phyloP scores from a whole-genome alignment of 2,888 invertebrate species.

The Tetragonula carbonaria region DNA sequence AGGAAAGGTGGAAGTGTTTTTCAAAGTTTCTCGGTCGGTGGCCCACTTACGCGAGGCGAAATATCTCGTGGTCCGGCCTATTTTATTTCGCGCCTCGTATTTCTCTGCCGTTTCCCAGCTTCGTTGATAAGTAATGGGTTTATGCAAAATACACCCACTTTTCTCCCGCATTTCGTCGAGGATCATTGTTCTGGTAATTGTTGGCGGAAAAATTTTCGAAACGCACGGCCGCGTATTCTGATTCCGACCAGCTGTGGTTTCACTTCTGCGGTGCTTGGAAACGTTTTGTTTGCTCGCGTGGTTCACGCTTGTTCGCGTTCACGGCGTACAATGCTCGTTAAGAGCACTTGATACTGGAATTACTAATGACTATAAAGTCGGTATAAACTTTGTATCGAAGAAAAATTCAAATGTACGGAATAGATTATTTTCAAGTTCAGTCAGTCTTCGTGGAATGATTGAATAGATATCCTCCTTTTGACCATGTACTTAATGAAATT shows the following conservation, averaged over 20 bases:
- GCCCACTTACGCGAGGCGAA: conserved; percentile 32
- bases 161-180: neutral
- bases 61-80: conserved; percentile 13
- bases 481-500: too few relatives aligned
- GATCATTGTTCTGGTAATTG: neutral
- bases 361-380: too few relatives aligned
- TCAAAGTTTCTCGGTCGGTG: conserved; percentile 36
- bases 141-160: neutral
- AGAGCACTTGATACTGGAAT: too few relatives aligned
- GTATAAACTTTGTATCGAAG: too few relatives aligned
- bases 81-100: conserved; percentile 16
- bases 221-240: neutral
- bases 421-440: too few relatives aligned
- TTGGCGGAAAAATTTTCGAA: neutral
- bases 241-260: neutral
- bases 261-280: neutral
- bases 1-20: neutral
- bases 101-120: neutral
- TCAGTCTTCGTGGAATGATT: too few relatives aligned
- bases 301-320: neutral
- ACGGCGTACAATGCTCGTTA: too few relatives aligned
- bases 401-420: too few relatives aligned
- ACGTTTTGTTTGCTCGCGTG: neutral
- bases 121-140: conserved; percentile 4
- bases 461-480: too few relatives aligned